phyloP scores from a whole-genome alignment of 2,113 vertebrate species.

The Epinephelus lanceolatus region DNA sequence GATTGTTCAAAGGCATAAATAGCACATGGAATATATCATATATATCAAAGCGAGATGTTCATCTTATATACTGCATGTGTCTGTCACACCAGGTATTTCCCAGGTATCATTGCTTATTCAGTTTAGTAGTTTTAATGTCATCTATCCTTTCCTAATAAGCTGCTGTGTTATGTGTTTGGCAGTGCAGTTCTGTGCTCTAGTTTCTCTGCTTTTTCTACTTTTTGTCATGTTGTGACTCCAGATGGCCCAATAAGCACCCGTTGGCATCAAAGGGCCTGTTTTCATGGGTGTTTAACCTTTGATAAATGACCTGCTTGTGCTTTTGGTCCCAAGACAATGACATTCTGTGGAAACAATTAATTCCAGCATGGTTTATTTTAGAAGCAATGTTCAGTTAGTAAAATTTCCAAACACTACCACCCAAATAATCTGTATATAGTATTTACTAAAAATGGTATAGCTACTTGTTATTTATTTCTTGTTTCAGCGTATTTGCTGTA shows the following conservation, averaged over 20 bases:
- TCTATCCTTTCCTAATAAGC: not conserved
- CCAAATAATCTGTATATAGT: not conserved
- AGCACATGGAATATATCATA: not conserved
- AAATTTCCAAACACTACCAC: not conserved
- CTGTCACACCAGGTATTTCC: not conserved
- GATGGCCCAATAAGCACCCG: conserved; percentile 56
- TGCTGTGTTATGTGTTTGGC: conserved; percentile 1
- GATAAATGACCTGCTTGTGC: conserved; percentile 33
- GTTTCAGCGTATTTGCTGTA: not conserved
- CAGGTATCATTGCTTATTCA: not conserved
- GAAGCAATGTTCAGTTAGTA: not conserved
- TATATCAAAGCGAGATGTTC: not conserved
- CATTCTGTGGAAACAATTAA: not conserved
- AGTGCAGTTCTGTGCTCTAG: conserved; percentile 18
- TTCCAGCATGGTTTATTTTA: not conserved
- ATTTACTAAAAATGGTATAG: not conserved
- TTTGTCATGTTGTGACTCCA: conserved; percentile 57
- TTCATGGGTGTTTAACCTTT: conserved; percentile 66
- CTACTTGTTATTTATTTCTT: not conserved
- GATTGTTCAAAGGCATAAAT: conserved; percentile 10
- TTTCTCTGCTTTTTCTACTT: conserved; percentile 22
- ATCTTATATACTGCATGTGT: not conserved
- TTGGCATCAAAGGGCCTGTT: conserved; percentile 46
- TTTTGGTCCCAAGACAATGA: conserved; percentile 6
- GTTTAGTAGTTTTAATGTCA: not conserved